These are phyloP conservation scores for Poecilia velifera DNA, from an alignment of 2,797 vertebrate species.

Conservation along the genomic window DNA sequence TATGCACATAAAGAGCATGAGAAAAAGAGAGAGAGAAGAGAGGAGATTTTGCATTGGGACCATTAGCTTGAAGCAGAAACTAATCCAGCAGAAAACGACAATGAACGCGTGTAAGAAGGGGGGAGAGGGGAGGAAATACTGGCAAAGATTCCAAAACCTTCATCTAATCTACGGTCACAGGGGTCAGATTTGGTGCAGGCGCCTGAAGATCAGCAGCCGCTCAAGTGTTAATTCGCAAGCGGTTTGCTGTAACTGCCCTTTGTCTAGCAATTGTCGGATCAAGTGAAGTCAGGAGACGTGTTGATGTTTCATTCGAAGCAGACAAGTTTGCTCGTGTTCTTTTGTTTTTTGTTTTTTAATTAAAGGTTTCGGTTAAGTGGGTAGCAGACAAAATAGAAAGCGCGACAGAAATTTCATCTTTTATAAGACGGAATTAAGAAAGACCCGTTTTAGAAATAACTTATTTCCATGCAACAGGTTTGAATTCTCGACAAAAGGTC, in stretches of 20 bases:
- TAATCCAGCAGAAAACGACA: slow-evolving; percentile 69
- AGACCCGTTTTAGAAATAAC: slow-evolving; percentile 15
- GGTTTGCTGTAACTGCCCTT: slow-evolving; percentile 47
- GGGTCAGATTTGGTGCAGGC: slow-evolving; percentile 53
- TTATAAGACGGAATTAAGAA: not conserved
- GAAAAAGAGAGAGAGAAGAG: slow-evolving; percentile 46
- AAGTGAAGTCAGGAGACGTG: slow-evolving; percentile 23
- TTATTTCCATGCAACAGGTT: slow-evolving; percentile 18
- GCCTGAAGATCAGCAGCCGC: slow-evolving; percentile 50
- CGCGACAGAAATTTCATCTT: not conserved
- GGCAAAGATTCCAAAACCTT: slow-evolving; percentile 63
- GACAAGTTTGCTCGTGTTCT: not conserved
- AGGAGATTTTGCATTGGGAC: slow-evolving; percentile 32
- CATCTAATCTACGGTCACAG: slow-evolving; percentile 70
- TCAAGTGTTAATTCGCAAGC: slow-evolving; percentile 45
- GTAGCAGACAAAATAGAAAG: not conserved
- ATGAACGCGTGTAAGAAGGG: slow-evolving; percentile 60
- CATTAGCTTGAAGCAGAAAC: slow-evolving; percentile 52
- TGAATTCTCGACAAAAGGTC: not conserved
- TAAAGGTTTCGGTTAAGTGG: slow-evolving; percentile 1
- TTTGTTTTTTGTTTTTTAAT: not conserved
- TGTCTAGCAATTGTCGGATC: slow-evolving; percentile 24
- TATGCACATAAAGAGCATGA: slow-evolving; percentile 74
- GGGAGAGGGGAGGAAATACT: slow-evolving; percentile 39
- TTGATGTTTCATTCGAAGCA: slow-evolving; percentile 20